Conservation (phyloP, 2,113 vertebrate species). For the Nyctibius bracteatus region DNA sequence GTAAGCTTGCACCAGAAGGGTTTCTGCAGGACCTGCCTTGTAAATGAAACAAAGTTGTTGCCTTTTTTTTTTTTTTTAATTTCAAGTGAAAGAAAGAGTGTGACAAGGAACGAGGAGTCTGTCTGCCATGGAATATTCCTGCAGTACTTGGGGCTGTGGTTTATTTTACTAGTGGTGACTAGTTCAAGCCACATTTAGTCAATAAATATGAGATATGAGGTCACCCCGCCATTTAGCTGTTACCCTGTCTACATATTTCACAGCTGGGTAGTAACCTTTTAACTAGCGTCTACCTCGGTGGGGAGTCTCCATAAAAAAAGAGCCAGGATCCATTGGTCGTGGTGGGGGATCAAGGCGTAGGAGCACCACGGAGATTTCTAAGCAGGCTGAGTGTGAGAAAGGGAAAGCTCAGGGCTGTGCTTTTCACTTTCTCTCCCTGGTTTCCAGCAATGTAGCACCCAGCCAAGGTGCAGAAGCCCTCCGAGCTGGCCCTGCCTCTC, state of each 20-base stretch:
- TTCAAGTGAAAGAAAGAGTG: background rate
- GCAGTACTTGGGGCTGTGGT: constrained; percentile 49
- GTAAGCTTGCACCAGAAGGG: background rate
- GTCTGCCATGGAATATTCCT: constrained; percentile 59
- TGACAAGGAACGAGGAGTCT: constrained; percentile 4
- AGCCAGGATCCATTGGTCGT: constrained; percentile 62
- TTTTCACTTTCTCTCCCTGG: too few relatives aligned
- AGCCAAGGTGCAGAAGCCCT: fast-evolving
- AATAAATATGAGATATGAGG: constrained; percentile 72
- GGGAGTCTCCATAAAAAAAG: constrained; percentile 65
- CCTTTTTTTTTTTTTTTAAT: background rate
- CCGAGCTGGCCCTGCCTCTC: background rate
- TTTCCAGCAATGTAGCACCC: fast-evolving
- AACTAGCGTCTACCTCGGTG: constrained; percentile 68
- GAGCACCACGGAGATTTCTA: background rate
- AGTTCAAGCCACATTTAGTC: constrained; percentile 62
- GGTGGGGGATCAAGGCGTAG: constrained; percentile 41
- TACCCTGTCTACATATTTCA: constrained; percentile 52
- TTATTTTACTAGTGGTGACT: constrained; percentile 72
- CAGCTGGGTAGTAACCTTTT: constrained; percentile 71
- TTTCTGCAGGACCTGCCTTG: background rate
- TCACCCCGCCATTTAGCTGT: constrained; percentile 55
- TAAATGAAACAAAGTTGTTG: background rate
- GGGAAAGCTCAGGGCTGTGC: background rate
- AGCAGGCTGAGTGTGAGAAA: background rate